Percentiles rank a stretch among this genome's conserved stretches.
These are phyloP conservation scores for Aethina tumida DNA, from an alignment of 1,140 invertebrate species.

Conservation along the genomic window DNA sequence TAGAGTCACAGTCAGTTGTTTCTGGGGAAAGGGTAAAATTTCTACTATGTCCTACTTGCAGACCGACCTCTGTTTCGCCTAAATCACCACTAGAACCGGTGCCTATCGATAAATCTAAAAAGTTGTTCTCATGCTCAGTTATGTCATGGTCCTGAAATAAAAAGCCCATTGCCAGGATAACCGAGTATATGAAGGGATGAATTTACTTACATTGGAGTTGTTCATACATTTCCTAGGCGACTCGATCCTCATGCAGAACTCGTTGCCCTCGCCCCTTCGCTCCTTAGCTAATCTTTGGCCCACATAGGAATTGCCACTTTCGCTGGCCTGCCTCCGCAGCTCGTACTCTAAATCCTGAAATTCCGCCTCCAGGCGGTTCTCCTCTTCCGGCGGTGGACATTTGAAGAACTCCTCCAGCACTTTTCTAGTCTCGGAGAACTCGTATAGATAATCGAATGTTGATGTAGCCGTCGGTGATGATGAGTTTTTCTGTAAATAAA, in stretches of 20 bases:
- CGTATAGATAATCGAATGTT: constrained; percentile 78
- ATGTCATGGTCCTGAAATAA: constrained; percentile 38
- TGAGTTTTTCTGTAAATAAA: constrained; percentile 12
- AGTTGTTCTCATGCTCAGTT: constrained; percentile 51
- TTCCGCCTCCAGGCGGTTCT: constrained; percentile 36
- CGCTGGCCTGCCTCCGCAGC: constrained; percentile 50
- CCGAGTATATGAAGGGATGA: neutral
- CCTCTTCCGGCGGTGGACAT: constrained; percentile 54
- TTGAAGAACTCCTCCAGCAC: constrained; percentile 87
- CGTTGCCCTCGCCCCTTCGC: constrained; percentile 28
- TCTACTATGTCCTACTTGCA: constrained; percentile 53
- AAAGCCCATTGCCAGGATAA: constrained; percentile 1
- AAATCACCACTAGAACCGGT: constrained; percentile 59
- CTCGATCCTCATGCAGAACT: constrained; percentile 36
- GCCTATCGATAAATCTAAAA: constrained; percentile 52
- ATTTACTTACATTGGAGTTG: constrained; percentile 43
- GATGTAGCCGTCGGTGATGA: constrained; percentile 30
- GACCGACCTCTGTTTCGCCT: constrained; percentile 54
- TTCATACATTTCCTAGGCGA: constrained; percentile 45
- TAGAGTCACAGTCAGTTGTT: constrained; percentile 91
- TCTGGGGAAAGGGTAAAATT: constrained; percentile 88
- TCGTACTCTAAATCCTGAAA: constrained; percentile 73
- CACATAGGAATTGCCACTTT: constrained; percentile 63
- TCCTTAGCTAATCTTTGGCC: constrained; percentile 66
- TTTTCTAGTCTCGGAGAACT: constrained; percentile 84